Percentiles rank a stretch among this genome's conserved stretches.
Evolutionary conservation across 2,888 invertebrate species (phyloP).

Genomic region (Ennomos fuscantarius): DNA sequence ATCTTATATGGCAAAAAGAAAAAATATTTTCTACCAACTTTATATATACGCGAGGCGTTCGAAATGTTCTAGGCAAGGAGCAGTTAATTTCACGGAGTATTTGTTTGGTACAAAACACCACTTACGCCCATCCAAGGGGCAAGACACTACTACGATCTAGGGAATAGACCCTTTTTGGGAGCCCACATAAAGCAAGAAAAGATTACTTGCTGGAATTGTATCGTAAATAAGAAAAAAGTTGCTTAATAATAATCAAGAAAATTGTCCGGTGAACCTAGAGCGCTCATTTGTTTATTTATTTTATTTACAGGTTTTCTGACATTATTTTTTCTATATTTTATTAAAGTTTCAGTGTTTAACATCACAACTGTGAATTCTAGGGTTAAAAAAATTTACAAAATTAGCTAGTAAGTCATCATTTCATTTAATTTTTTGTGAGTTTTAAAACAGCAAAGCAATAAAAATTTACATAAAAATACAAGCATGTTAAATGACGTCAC

Average conservation of each 20-base stretch:
- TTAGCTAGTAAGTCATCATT: too few species aligned
- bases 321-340: too few species aligned
- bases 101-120: constrained; percentile 70
- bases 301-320: too few species aligned
- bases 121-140: constrained; percentile 56
- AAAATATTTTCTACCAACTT: constrained; percentile 5
- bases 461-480: too few species aligned
- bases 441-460: too few species aligned
- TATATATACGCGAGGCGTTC: constrained; percentile 46
- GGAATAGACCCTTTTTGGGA: constrained; percentile 44
- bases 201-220: constrained; percentile 28
- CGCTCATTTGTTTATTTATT: background rate
- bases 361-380: too few species aligned
- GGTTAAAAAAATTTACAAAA: too few species aligned
- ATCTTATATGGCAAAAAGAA: background rate
- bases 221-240: constrained; percentile 34
- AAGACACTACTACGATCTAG: constrained; percentile 46
- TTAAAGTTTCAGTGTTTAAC: too few species aligned
- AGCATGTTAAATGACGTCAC: too few species aligned
- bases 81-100: constrained; percentile 76
- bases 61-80: constrained; percentile 59
- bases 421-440: too few species aligned
- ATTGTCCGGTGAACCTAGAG: background rate
- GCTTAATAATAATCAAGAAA: constrained; percentile 12
- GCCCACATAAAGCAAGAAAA: constrained; percentile 38